Evolutionary conservation across 2,888 invertebrate genomes (phyloP), one percentile per base, ranked within the genome.

Genomic region (Drosophila nr. perissopoda): DNA sequence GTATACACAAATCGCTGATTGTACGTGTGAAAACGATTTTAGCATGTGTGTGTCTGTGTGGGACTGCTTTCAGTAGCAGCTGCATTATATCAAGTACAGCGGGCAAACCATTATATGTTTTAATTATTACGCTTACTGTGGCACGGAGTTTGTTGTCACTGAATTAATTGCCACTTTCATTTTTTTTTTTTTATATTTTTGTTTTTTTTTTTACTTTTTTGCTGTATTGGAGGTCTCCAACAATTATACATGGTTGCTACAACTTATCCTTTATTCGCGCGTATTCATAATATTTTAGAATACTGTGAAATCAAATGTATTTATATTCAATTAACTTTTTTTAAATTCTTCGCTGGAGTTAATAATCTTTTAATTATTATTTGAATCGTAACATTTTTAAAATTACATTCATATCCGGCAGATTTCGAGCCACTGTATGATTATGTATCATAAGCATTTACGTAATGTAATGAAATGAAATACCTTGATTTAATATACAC

Each of bases 391-490:
- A n/a, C n/a, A n/a, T n/a, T 42, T 7, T 7, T 7, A 11, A n/a
- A 21, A 42, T 42, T 6, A 6, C 42, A 42, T 42, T 42, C 13
- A 21, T 6, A 42, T 25, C 2, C 16, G 4, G 27, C 21, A 16
- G 48, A 21, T 46, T 49, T 29, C 8, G 27, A n/a, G 21, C 61
- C 76, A 76, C 78, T 69, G 76, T 78, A 33, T 56, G 3, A 46
- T 46, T 63, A 31, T 49, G 40, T 61, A 60, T 62, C 56, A 70
- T 53, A 54, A 54, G 65, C 75, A 70, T 70, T 81, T 69, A 58
- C 65, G 74, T 69, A 67, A 81, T 71, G 53, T 62, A 70, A 79
- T 76, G 67, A 70, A 79, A 79, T 79, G 70, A 71, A 81, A 81
- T 64, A 74, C 81, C 70, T 74, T 66, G 60, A 70, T 73, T 72